Evolutionary conservation across 2,797 vertebrate genomes (phyloP).

Genomic region (Enteromius thamalakanensis): DNA sequence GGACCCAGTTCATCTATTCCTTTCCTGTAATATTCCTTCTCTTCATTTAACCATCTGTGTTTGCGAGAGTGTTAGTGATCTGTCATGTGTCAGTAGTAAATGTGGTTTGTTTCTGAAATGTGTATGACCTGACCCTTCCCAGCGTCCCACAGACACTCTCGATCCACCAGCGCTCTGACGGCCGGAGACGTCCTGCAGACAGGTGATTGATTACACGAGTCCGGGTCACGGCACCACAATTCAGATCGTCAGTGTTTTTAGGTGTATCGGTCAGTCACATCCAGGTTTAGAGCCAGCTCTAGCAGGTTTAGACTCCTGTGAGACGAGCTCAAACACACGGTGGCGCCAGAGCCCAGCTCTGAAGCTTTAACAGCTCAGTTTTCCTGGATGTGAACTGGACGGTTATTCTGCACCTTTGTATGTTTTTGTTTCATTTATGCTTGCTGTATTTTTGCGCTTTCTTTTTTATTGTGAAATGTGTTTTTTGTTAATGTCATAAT

Average conservation of each 20-base stretch:
- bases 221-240: constrained; percentile 12
- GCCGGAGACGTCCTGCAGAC: constrained; percentile 89
- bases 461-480: not conserved
- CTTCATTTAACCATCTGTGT: not conserved
- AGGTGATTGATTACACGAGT: constrained; percentile 85
- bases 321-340: not conserved
- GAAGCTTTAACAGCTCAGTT: not conserved
- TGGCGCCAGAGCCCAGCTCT: not conserved
- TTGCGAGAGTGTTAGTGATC: not conserved
- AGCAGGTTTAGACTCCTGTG: not conserved
- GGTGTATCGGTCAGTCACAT: constrained; percentile 11
- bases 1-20: not conserved
- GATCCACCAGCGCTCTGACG: constrained; percentile 93
- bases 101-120: constrained; percentile 18
- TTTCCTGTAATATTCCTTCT: not conserved
- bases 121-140: constrained; percentile 77
- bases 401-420: not conserved
- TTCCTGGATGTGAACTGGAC: constrained; percentile 12
- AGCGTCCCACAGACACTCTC: constrained; percentile 92
- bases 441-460: not conserved
- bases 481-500: not conserved
- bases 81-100: not conserved
- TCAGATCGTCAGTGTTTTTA: not conserved
- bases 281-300: not conserved
- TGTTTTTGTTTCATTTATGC: not conserved